Evolutionary conservation across 2,797 vertebrate species (phyloP).

Genomic region (Enteromius afrohamiltoni): DNA sequence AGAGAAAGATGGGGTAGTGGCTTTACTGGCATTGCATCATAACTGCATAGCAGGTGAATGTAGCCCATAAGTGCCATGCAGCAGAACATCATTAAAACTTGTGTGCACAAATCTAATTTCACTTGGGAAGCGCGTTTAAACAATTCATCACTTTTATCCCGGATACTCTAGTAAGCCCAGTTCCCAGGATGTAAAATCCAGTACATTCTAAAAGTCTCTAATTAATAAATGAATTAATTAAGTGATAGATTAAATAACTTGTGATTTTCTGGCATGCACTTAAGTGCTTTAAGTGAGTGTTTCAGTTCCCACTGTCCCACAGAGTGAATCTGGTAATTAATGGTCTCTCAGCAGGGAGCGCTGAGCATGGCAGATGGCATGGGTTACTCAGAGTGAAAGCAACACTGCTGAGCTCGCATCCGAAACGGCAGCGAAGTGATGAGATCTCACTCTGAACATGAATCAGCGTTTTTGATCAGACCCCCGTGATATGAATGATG

Average conservation of each 20-base stretch:
- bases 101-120: conserved; percentile 6
- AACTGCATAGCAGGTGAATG: conserved; percentile 38
- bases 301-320: conserved; percentile 63
- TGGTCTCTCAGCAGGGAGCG: conserved; percentile 63
- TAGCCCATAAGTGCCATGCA: background rate
- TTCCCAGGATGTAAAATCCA: conserved; percentile 7
- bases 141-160: background rate
- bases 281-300: conserved; percentile 65
- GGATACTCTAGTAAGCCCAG: background rate
- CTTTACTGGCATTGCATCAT: conserved; percentile 48
- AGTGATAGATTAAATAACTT: conserved; percentile 59
- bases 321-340: conserved; percentile 67
- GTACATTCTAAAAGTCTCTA: conserved; percentile 40
- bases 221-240: conserved; percentile 59
- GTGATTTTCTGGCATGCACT: conserved; percentile 61
- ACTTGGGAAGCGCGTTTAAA: background rate
- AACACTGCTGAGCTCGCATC: conserved; percentile 57
- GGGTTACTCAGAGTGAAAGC: conserved; percentile 63
- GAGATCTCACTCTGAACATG: conserved; percentile 51
- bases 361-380: conserved; percentile 64
- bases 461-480: conserved; percentile 50
- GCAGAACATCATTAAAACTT: conserved; percentile 17
- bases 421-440: conserved; percentile 45
- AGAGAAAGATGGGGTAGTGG: conserved; percentile 31
- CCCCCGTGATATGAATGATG: conserved; percentile 28